Evolutionary conservation across 2,888 invertebrate genomes (phyloP).

Genomic region (Beris morrisii): DNA sequence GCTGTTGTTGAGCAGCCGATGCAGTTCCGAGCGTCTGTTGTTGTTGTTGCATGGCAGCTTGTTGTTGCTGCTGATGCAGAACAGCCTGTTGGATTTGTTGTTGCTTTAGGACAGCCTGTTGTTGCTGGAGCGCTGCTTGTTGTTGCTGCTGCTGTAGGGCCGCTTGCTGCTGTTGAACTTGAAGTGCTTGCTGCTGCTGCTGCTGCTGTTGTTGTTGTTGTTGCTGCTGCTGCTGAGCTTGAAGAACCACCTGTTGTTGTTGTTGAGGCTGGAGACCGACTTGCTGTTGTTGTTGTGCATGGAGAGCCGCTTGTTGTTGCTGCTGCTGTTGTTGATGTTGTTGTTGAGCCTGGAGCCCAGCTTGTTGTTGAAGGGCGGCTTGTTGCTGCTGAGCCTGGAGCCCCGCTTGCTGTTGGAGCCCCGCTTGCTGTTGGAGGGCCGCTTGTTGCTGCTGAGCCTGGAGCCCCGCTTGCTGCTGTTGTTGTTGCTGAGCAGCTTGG

Average conservation of each 20-base stretch:
- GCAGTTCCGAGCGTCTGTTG: slow-evolving; percentile 39
- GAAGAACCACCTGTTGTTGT: slow-evolving; percentile 35
- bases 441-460: slow-evolving; percentile 41
- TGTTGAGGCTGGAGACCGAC: slow-evolving; percentile 51
- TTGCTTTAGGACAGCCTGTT: slow-evolving; percentile 37
- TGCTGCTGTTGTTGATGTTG: slow-evolving; percentile 44
- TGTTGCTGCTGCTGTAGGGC: slow-evolving; percentile 36
- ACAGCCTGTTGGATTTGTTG: slow-evolving; percentile 45
- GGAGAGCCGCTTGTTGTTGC: slow-evolving; percentile 49
- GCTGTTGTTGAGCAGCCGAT: slow-evolving; percentile 33
- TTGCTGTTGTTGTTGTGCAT: slow-evolving; percentile 46
- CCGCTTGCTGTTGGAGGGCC: slow-evolving; percentile 37
- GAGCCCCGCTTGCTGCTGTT: no score
- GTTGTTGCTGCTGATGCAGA: slow-evolving; percentile 57
- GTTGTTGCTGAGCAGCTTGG: slow-evolving; percentile 38
- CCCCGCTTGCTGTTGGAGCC: slow-evolving; percentile 6
- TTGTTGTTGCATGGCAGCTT: slow-evolving; percentile 52
- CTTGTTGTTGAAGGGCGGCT: slow-evolving; percentile 54
- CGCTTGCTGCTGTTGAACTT: slow-evolving; percentile 16
- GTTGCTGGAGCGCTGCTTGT: slow-evolving; percentile 51
- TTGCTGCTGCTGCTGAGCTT: slow-evolving; percentile 40
- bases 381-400: no score
- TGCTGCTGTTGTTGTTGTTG: slow-evolving; percentile 6
- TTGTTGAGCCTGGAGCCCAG: slow-evolving; percentile 57
- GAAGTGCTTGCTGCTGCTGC: slow-evolving; percentile 1